Percentiles rank a stretch among this genome's conserved stretches.
Evolutionary conservation across 2,888 invertebrate species (phyloP).

Genomic region (Rotaria macrura): DNA sequence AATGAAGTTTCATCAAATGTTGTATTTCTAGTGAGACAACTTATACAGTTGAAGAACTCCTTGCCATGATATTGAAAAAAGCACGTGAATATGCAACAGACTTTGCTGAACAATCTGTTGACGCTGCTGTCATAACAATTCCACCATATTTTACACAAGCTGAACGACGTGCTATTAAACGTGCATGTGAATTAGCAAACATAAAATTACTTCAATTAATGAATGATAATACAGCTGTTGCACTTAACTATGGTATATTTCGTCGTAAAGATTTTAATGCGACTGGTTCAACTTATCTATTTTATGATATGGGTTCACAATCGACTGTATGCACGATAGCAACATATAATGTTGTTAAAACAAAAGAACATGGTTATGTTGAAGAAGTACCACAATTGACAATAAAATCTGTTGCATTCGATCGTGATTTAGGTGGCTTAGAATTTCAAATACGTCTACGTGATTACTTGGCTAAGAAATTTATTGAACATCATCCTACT

Average conservation of each 20-base stretch:
- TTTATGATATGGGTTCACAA: slow-evolving; percentile 95
- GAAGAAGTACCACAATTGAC: slow-evolving; percentile 83
- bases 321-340: slow-evolving; percentile 78
- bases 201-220: slow-evolving; percentile 68
- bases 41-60: slow-evolving; percentile 77
- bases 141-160: slow-evolving; percentile 93
- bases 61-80: slow-evolving; percentile 80
- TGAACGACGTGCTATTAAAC: slow-evolving; percentile 74
- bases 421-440: slow-evolving; percentile 78
- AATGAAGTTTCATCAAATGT: too few relatives aligned
- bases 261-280: slow-evolving; percentile 82
- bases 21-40: slow-evolving; percentile 53
- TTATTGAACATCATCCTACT: slow-evolving; percentile 67
- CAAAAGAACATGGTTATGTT: slow-evolving; percentile 68
- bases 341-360: slow-evolving; percentile 61
- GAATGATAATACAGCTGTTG: slow-evolving; percentile 78
- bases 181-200: slow-evolving; percentile 77
- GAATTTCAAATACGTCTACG: slow-evolving; percentile 81
- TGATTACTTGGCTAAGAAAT: slow-evolving; percentile 73
- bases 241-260: slow-evolving; percentile 79
- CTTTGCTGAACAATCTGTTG: slow-evolving; percentile 66
- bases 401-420: slow-evolving; percentile 75
- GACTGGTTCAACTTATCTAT: slow-evolving; percentile 69
- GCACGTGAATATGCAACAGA: slow-evolving; percentile 78
- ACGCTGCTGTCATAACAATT: slow-evolving; percentile 85